Evolutionary conservation across 2,113 vertebrate species (phyloP).

Genomic region (Mormyrus iriodes): DNA sequence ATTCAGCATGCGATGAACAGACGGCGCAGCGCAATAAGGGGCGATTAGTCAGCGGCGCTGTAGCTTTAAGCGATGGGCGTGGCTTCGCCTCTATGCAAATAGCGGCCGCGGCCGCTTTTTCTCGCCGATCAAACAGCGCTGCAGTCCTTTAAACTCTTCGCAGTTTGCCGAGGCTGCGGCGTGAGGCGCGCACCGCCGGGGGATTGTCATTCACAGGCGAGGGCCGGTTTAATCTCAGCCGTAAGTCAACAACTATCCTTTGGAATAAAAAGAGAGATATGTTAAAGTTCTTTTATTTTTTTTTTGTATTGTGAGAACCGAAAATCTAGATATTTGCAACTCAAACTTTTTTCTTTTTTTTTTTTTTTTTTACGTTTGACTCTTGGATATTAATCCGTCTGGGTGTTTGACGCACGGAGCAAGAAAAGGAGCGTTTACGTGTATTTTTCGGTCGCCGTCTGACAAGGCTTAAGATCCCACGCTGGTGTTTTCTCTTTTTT

Average conservation of each 20-base stretch:
- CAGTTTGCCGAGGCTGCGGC: constrained; percentile 31
- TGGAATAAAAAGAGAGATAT: background rate
- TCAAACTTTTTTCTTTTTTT: constrained; percentile 11
- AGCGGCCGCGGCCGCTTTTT: constrained; percentile 12
- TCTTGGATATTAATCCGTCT: constrained; percentile 15
- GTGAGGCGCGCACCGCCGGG: constrained; percentile 15
- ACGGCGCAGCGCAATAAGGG: background rate
- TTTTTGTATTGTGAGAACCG: background rate
- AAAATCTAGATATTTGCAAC: constrained; percentile 14
- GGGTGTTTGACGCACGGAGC: background rate
- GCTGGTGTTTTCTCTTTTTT: background rate
- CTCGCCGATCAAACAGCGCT: constrained; percentile 47
- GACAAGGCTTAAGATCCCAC: constrained; percentile 1
- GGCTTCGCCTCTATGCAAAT: constrained; percentile 58
- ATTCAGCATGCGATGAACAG: background rate
- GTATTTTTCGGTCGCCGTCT: background rate
- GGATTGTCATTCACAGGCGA: background rate
- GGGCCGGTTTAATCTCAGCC: background rate
- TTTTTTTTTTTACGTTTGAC: background rate
- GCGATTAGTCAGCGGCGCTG: constrained; percentile 31
- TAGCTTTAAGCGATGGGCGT: constrained; percentile 59
- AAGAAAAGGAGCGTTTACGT: background rate
- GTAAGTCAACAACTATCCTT: background rate
- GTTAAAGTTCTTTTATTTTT: constrained; percentile 6
- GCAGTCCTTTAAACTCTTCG: constrained; percentile 47